These are phyloP conservation scores for Planiliza haematocheilus DNA, from an alignment of 2,113 vertebrate genomes.

Conservation along the genomic window DNA sequence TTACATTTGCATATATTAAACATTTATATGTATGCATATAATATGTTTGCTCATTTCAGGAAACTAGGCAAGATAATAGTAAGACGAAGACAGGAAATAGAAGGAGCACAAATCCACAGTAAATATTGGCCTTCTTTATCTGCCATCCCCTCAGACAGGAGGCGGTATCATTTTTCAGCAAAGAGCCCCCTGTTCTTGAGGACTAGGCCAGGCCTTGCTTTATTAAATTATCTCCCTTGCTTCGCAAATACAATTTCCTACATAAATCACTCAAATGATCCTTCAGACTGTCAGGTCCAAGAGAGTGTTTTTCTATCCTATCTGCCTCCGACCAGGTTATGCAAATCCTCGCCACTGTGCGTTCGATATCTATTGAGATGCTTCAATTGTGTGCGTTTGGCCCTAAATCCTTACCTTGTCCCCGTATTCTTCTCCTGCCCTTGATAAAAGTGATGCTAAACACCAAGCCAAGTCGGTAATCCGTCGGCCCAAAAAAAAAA, in stretches of 20 bases:
- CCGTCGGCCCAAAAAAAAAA: conserved; percentile 73
- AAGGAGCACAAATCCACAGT: conserved; percentile 74
- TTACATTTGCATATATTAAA: conserved; percentile 81
- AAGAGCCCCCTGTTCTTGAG: conserved; percentile 78
- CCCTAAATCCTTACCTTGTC: conserved; percentile 74
- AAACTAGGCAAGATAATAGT: conserved; percentile 73
- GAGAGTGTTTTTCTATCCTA: conserved; percentile 80
- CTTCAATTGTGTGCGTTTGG: conserved; percentile 76
- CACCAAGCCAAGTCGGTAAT: conserved; percentile 79
- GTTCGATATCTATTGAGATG: conserved; percentile 80
- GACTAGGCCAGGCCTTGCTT: conserved; percentile 79
- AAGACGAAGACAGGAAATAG: conserved; percentile 79
- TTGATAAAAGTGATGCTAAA: conserved; percentile 82
- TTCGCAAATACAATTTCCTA: conserved; percentile 84
- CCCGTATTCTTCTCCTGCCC: conserved; percentile 72
- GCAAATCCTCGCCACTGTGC: conserved; percentile 72
- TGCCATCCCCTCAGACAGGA: conserved; percentile 72
- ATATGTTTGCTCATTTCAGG: conserved; percentile 77
- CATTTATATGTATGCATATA: conserved; percentile 77
- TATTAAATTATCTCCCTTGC: conserved; percentile 85
- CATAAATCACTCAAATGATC: conserved; percentile 86
- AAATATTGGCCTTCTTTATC: conserved; percentile 84
- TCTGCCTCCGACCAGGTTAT: conserved; percentile 81
- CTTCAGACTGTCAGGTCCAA: conserved; percentile 79
- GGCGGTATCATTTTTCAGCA: conserved; percentile 80